Percentiles rank a stretch among this genome's conserved stretches.
Conservation (phyloP, 35 echinoderm and acorn worm species). For the Diadema setosum region DNA sequence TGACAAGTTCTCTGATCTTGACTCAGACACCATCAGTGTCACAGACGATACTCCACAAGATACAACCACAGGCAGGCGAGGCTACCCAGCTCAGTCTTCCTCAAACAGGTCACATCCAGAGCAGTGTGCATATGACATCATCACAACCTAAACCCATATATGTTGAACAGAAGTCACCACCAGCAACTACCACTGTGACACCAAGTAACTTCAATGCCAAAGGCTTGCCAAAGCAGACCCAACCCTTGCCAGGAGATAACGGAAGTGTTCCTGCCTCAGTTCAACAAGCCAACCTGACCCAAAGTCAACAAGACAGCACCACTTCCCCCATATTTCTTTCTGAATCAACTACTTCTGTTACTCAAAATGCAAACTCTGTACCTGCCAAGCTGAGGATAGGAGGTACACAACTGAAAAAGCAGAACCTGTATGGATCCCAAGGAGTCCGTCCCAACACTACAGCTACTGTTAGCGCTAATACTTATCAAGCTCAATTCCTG, state of each 20-base stretch:
- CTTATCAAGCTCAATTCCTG: neutral
- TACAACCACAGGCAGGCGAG: neutral
- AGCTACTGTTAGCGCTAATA: neutral
- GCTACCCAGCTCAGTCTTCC: neutral
- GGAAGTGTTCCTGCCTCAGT: neutral
- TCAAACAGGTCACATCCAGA: neutral
- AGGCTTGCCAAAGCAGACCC: neutral
- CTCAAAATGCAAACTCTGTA: neutral
- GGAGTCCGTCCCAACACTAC: neutral
- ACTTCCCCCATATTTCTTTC: neutral
- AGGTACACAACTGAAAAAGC: neutral
- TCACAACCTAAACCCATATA: neutral
- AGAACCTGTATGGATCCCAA: neutral
- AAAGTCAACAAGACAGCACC: neutral
- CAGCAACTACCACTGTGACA: neutral
- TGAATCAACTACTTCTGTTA: neutral
- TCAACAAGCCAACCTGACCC: neutral
- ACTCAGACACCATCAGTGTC: neutral
- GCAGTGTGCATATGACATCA: neutral
- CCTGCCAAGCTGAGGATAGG: neutral
- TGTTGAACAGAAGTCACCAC: neutral
- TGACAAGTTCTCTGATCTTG: neutral
- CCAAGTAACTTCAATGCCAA: neutral
- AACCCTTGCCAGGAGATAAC: neutral
- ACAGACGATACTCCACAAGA: neutral